Conservation (phyloP, 1,140 invertebrate species). For the Cyclargus thomasi region DNA sequence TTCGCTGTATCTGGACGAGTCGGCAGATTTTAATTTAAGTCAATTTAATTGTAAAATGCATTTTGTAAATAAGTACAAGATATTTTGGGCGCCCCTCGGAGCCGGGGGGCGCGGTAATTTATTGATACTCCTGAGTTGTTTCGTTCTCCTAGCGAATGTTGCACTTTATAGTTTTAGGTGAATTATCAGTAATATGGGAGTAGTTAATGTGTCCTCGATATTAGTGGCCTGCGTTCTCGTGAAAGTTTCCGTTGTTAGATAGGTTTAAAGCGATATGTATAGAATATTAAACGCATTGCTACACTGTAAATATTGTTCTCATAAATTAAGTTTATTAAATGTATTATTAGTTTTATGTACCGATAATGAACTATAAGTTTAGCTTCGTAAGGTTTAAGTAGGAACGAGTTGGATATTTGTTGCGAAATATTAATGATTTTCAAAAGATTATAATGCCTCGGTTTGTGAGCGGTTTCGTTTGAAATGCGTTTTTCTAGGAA, state of each 20-base stretch:
- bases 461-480: constrained; percentile 33
- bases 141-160: constrained; percentile 67
- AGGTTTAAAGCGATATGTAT: constrained; percentile 68
- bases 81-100: constrained; percentile 43
- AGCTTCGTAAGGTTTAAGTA: constrained; percentile 61
- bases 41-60: constrained; percentile 55
- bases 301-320: constrained; percentile 72
- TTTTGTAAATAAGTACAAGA: constrained; percentile 73
- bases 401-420: constrained; percentile 65
- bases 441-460: constrained; percentile 35
- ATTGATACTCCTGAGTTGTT: constrained; percentile 69
- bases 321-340: constrained; percentile 66
- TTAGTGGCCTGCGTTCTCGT: constrained; percentile 62
- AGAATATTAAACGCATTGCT: constrained; percentile 58
- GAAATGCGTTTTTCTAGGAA: constrained; percentile 39
- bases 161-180: constrained; percentile 68
- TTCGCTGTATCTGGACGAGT: constrained; percentile 23
- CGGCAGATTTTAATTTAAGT: constrained; percentile 20
- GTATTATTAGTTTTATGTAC: constrained; percentile 68
- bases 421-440: constrained; percentile 49
- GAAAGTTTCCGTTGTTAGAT: constrained; percentile 68
- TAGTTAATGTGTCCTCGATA: constrained; percentile 69
- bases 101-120: constrained; percentile 63
- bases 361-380: constrained; percentile 55
- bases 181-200: constrained; percentile 62